Evolutionary conservation across 2,113 vertebrate genomes (phyloP).

Genomic region (Pantherophis guttatus): DNA sequence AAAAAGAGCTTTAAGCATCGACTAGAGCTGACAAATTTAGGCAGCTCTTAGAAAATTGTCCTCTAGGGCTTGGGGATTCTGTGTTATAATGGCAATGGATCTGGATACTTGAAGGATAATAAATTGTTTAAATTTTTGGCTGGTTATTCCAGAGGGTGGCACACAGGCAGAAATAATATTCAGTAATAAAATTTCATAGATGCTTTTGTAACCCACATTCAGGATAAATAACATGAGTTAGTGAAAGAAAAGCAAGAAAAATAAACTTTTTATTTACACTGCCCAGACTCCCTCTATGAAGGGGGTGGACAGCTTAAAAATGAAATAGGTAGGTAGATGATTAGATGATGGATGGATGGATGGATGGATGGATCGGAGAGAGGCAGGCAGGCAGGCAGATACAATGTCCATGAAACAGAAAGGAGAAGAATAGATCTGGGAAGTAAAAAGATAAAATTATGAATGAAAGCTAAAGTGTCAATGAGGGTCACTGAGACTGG

Average conservation of each 20-base stretch:
- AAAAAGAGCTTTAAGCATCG: not conserved
- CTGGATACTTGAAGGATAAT: not conserved
- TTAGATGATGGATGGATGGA: too few species aligned
- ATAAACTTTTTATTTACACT: not conserved
- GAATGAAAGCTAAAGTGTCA: not conserved
- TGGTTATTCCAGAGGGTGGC: not conserved
- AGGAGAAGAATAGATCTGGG: not conserved
- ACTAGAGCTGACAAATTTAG: not conserved
- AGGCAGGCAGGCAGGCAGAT: not conserved
- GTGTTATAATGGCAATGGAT: not conserved
- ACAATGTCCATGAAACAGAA: not conserved
- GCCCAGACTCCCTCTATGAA: not conserved
- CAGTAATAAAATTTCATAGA: not conserved
- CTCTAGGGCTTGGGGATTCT: not conserved
- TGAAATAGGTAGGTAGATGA: not conserved
- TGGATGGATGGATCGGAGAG: too few species aligned
- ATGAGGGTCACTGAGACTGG: not conserved
- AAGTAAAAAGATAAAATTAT: not conserved
- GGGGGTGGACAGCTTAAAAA: not conserved
- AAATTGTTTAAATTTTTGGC: not conserved
- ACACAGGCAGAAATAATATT: not conserved
- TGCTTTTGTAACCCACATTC: not conserved
- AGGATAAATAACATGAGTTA: not conserved
- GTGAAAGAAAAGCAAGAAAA: not conserved
- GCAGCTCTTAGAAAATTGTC: not conserved